Percentiles rank a stretch among this genome's conserved stretches.
Evolutionary conservation across 2,113 vertebrate genomes (phyloP).

Genomic region (Albula glossodonta): DNA sequence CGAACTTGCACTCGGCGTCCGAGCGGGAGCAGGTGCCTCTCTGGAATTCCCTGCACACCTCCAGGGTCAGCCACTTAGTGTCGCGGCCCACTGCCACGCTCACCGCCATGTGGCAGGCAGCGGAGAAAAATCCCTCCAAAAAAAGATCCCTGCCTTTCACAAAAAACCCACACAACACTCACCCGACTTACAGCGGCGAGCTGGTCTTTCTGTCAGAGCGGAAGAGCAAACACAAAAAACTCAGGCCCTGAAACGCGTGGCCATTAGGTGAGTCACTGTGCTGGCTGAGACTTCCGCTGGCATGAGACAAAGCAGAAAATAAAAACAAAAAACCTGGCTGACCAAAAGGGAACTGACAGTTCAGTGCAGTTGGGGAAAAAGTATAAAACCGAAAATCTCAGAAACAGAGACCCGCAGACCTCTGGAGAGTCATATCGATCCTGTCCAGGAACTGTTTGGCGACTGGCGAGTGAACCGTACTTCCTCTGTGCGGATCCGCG

Average conservation of each 20-base stretch:
- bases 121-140: not conserved
- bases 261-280: too few relatives aligned
- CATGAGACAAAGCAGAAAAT: too few relatives aligned
- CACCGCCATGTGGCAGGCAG: conserved; percentile 72
- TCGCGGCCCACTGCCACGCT: conserved; percentile 92
- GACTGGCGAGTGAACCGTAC: conserved; percentile 8
- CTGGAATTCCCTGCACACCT: conserved; percentile 98
- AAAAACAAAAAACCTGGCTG: too few relatives aligned
- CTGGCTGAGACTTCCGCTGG: too few relatives aligned
- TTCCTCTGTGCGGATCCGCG: conserved; percentile 53
- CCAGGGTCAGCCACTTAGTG: conserved; percentile 98
- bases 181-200: too few relatives aligned
- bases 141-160: not conserved
- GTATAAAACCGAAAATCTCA: not conserved
- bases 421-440: not conserved
- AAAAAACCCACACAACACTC: not conserved
- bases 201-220: too few relatives aligned
- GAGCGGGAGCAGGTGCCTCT: conserved; percentile 94
- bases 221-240: not conserved
- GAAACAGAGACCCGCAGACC: not conserved
- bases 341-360: too few relatives aligned
- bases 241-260: too few relatives aligned
- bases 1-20: conserved; percentile 96
- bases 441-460: too few relatives aligned
- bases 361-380: too few relatives aligned